Evolutionary conservation across 2,797 vertebrate genomes (phyloP).

Genomic region (Catostomus latipinnis): DNA sequence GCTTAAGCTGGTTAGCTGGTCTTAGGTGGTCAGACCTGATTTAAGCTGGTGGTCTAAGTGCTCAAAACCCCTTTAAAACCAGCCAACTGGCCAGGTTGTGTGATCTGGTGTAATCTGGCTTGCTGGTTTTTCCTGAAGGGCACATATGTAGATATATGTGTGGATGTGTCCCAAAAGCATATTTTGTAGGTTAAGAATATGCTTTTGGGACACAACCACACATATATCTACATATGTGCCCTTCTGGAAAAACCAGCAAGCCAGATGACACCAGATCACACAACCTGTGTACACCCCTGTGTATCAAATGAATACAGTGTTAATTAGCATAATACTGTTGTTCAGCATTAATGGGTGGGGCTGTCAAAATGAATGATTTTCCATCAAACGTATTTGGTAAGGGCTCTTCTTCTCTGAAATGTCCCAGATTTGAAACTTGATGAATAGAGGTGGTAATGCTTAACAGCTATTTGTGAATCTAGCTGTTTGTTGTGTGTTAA

Average conservation of each 20-base stretch:
- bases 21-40: no score
- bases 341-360: slow-evolving; percentile 12
- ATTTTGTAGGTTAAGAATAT: not conserved
- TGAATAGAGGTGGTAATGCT: not conserved
- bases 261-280: no score
- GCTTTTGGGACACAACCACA: not conserved
- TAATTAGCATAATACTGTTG: not conserved
- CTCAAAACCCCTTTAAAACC: no score
- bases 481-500: slow-evolving; percentile 33
- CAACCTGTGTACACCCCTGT: no score
- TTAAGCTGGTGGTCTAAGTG: no score
- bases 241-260: not conserved
- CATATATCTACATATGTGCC: not conserved
- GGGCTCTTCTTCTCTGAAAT: slow-evolving; percentile 15
- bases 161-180: not conserved
- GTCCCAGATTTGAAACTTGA: slow-evolving; percentile 36
- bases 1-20: no score
- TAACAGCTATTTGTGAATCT: not conserved
- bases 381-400: slow-evolving; percentile 3
- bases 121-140: not conserved
- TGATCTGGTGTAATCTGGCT: no score
- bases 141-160: not conserved
- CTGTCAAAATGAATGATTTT: slow-evolving; percentile 10
- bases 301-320: not conserved
- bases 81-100: no score